A percentile compares a stretch with the other conserved stretches of the same genome.
Conservation (phyloP, 2,888 invertebrate genomes). For the Mesodorylaimus sp. region DNA sequence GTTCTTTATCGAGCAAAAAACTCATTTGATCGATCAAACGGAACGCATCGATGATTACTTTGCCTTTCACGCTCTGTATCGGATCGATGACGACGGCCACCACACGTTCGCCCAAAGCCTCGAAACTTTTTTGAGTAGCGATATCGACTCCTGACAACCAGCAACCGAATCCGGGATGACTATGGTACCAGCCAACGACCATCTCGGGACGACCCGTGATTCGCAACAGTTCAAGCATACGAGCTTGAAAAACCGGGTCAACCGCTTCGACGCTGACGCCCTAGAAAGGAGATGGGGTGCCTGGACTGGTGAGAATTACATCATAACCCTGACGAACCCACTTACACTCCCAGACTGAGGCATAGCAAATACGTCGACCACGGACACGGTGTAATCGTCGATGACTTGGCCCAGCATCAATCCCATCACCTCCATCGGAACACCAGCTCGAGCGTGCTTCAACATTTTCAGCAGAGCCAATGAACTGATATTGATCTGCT, state of each 20-base stretch:
- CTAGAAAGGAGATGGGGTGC: slow-evolving; percentile 17
- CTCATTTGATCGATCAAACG: slow-evolving; percentile 95
- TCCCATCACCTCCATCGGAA: slow-evolving; percentile 99
- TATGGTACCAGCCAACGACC: slow-evolving; percentile 96
- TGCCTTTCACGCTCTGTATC: slow-evolving; percentile 89
- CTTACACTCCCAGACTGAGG: slow-evolving; percentile 74
- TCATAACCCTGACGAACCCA: no score
- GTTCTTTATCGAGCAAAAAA: slow-evolving; percentile 96
- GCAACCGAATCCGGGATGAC: slow-evolving; percentile 96
- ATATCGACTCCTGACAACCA: slow-evolving; percentile 94
- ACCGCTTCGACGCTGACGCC: slow-evolving; percentile 97
- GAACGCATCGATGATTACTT: slow-evolving; percentile 96
- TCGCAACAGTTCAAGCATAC: slow-evolving; percentile 87
- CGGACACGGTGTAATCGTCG: slow-evolving; percentile 91
- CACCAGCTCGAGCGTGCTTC: slow-evolving; percentile 92
- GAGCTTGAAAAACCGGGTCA: slow-evolving; percentile 94
- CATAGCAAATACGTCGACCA: slow-evolving; percentile 98
- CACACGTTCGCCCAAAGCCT: slow-evolving; percentile 83
- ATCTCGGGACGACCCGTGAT: slow-evolving; percentile 95
- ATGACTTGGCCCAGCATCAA: slow-evolving; percentile 80
- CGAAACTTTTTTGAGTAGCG: slow-evolving; percentile 94
- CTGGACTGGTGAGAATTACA: no score
- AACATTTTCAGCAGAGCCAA: slow-evolving; percentile 87
- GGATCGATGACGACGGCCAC: slow-evolving; percentile 97
- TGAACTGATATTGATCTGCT: slow-evolving; percentile 68